phyloP scores from a whole-genome alignment of 2,113 vertebrate species.

The Puma concolor region DNA sequence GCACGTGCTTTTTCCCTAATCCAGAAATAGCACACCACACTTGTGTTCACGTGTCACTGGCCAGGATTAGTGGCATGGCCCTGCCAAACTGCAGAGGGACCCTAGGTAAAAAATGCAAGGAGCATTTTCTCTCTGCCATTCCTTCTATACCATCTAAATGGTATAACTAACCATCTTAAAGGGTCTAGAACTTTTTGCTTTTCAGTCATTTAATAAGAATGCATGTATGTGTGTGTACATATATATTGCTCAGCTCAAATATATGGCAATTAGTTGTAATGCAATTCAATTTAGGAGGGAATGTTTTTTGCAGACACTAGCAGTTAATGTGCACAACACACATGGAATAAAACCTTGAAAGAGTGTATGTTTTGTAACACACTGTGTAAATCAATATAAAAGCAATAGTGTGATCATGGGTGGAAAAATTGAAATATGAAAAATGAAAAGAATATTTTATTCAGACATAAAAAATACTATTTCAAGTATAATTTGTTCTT shows the following conservation, averaged over 20 bases:
- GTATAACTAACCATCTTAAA: not conserved
- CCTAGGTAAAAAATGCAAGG: not conserved
- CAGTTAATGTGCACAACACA: not conserved
- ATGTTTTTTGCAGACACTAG: not conserved
- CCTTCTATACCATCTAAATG: not conserved
- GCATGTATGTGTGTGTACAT: not conserved
- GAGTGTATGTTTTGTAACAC: not conserved
- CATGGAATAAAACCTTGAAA: conserved; percentile 44
- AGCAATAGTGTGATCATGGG: not conserved
- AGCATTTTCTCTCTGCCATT: not conserved
- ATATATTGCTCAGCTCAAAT: not conserved
- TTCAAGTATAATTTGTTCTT: conserved; percentile 31
- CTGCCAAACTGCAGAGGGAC: not conserved
- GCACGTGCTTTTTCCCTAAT: not conserved
- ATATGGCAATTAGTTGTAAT: not conserved
- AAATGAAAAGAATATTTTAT: conserved; percentile 31
- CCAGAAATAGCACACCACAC: not conserved
- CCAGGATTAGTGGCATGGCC: not conserved
- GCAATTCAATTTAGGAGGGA: conserved; percentile 14
- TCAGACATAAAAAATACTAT: conserved; percentile 28
- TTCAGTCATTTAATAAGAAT: not conserved
- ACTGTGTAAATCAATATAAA: conserved; percentile 41
- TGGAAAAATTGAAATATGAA: conserved; percentile 31
- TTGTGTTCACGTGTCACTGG: not conserved
- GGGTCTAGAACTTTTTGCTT: not conserved